phyloP scores from a whole-genome alignment of 2,797 vertebrate genomes.

The Betta splendens region DNA sequence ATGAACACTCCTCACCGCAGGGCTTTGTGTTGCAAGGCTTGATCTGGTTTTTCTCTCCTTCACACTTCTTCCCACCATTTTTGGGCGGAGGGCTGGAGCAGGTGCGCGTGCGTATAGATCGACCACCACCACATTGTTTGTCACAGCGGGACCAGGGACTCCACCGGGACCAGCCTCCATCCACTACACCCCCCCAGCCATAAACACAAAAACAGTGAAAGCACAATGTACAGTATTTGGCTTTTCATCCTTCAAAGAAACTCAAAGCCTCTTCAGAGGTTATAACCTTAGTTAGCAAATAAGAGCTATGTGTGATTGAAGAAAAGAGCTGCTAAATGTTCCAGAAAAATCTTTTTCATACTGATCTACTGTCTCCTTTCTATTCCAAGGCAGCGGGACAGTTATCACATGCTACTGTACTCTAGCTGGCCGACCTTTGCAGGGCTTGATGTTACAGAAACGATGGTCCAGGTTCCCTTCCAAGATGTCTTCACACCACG shows the following conservation, averaged over 20 bases:
- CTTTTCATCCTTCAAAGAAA: background rate
- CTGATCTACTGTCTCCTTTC: too few species aligned
- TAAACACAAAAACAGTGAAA: background rate
- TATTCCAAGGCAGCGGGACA: too few species aligned
- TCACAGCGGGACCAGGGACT: conserved; percentile 92
- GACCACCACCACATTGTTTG: conserved; percentile 86
- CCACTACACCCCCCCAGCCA: conserved; percentile 71
- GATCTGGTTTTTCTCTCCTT: conserved; percentile 86
- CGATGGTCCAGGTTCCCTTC: conserved; percentile 83
- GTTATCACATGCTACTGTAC: background rate
- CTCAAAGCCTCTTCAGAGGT: background rate
- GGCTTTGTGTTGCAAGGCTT: conserved; percentile 87
- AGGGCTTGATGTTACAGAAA: conserved; percentile 89
- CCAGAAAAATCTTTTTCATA: too few species aligned
- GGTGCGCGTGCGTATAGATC: conserved; percentile 85
- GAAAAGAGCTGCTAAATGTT: too few species aligned
- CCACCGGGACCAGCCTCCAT: conserved; percentile 90
- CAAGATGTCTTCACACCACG: conserved; percentile 87
- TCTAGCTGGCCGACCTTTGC: conserved; percentile 79
- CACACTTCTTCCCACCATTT: conserved; percentile 86
- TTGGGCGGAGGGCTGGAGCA: conserved; percentile 91
- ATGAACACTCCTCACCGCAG: conserved; percentile 81
- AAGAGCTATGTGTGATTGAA: too few species aligned
- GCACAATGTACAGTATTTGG: too few species aligned
- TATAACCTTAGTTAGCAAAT: background rate